Evolutionary conservation across 2,888 invertebrate genomes (phyloP).

Genomic region (Drosophila kanekoi): DNA sequence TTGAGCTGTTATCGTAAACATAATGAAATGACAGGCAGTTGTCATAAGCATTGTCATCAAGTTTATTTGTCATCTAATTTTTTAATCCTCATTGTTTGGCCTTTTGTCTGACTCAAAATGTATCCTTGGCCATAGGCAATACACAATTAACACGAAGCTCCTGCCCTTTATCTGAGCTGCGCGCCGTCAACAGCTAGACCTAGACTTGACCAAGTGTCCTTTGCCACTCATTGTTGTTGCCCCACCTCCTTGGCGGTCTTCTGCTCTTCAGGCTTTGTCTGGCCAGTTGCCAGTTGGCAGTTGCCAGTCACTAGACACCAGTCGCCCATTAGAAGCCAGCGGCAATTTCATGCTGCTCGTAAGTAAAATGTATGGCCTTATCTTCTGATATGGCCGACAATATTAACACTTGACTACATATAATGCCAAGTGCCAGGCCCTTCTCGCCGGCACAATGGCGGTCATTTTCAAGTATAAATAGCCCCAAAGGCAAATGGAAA

Average conservation of each 20-base stretch:
- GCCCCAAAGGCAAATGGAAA: slow-evolving; percentile 45
- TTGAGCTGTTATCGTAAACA: neutral
- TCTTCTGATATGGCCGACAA: slow-evolving; percentile 54
- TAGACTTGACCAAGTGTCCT: slow-evolving; percentile 25
- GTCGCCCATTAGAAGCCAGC: slow-evolving; percentile 42
- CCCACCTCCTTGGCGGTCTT: neutral
- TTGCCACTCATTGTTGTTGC: slow-evolving; percentile 15
- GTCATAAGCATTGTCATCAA: slow-evolving; percentile 1
- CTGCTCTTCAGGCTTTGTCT: slow-evolving; percentile 41
- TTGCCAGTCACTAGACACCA: slow-evolving; percentile 17
- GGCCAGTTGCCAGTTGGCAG: slow-evolving; percentile 17
- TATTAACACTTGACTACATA: slow-evolving; percentile 60
- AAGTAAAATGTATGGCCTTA: slow-evolving; percentile 58
- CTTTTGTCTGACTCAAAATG: slow-evolving; percentile 12
- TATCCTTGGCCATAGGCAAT: slow-evolving; percentile 12
- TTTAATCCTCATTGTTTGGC: slow-evolving; percentile 12
- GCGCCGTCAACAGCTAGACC: slow-evolving; percentile 31
- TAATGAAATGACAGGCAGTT: neutral
- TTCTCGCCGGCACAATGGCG: slow-evolving; percentile 23
- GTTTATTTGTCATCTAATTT: slow-evolving; percentile 10
- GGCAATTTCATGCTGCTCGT: slow-evolving; percentile 42
- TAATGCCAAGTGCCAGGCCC: slow-evolving; percentile 41
- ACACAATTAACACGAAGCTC: slow-evolving; percentile 45
- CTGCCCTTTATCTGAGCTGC: slow-evolving; percentile 16
- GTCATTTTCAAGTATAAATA: slow-evolving; percentile 64